Evolutionary conservation across 2,113 vertebrate genomes (phyloP).

Genomic region (Cercocebus atys): DNA sequence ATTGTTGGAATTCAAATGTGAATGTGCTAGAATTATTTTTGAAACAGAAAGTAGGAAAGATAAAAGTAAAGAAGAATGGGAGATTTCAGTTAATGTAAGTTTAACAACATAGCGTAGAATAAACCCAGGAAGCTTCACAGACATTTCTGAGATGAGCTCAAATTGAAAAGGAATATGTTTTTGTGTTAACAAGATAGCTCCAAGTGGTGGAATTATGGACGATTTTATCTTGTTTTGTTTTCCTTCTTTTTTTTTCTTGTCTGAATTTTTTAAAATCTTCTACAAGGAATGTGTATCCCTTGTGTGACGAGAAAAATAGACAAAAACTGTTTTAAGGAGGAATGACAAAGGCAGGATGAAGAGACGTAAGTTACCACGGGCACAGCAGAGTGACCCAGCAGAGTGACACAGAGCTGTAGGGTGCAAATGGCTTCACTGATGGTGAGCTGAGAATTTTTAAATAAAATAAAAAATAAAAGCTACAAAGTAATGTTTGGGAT

Average conservation of each 20-base stretch:
- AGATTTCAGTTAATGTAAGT: constrained; percentile 38
- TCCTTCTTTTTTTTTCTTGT: neutral
- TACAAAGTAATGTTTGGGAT: neutral
- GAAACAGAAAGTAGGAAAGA: constrained; percentile 5
- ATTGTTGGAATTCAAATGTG: constrained; percentile 44
- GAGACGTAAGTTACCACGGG: neutral
- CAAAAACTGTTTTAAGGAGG: neutral
- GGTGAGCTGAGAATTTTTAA: neutral
- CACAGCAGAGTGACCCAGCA: neutral
- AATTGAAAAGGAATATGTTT: constrained; percentile 29
- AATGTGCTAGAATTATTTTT: constrained; percentile 38
- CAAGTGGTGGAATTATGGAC: neutral
- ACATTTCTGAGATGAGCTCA: constrained; percentile 10
- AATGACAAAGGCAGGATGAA: neutral
- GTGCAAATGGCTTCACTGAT: neutral
- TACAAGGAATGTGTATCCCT: neutral
- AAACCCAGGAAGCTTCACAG: neutral
- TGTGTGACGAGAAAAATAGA: neutral
- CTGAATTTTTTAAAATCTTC: neutral
- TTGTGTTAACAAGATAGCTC: neutral
- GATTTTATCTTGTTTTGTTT: neutral
- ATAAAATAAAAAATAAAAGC: neutral
- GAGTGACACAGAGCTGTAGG: neutral
- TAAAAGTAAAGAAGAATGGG: neutral
- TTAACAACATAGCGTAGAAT: constrained; percentile 21